These are phyloP conservation scores for Sesia apiformis DNA, from an alignment of 2,888 invertebrate genomes.

Conservation along the genomic window DNA sequence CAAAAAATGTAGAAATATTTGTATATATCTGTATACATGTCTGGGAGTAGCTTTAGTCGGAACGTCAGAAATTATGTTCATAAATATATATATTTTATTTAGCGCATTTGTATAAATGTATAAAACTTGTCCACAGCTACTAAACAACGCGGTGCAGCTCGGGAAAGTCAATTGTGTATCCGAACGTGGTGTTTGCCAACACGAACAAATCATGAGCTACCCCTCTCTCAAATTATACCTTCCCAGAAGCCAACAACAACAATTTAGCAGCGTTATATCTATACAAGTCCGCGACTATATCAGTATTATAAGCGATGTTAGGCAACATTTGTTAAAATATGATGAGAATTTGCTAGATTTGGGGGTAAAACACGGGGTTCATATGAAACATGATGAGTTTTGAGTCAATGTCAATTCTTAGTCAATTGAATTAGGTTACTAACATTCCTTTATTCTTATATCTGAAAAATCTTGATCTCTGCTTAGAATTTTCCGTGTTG, in stretches of 20 bases:
- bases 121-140: constrained; percentile 24
- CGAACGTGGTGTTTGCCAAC: constrained; percentile 52
- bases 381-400: constrained; percentile 49
- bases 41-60: no score
- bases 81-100: not conserved
- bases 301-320: constrained; percentile 31
- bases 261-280: constrained; percentile 32
- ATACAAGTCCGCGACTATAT: constrained; percentile 35
- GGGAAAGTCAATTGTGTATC: constrained; percentile 60
- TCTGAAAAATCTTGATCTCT: no score
- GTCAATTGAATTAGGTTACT: no score
- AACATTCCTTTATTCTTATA: no score
- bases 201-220: constrained; percentile 52
- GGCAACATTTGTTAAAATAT: constrained; percentile 33
- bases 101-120: not conserved
- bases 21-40: no score
- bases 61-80: no score
- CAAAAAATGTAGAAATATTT: no score
- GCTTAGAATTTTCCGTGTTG: no score
- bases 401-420: constrained; percentile 10
- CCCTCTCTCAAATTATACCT: constrained; percentile 53
- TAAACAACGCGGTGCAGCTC: constrained; percentile 45
- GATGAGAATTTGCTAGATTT: constrained; percentile 26
- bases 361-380: constrained; percentile 20
- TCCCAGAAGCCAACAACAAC: constrained; percentile 26